Base-by-base conservation (phyloP, 2,888 invertebrate species). In the Anthrax anthrax region DNA sequence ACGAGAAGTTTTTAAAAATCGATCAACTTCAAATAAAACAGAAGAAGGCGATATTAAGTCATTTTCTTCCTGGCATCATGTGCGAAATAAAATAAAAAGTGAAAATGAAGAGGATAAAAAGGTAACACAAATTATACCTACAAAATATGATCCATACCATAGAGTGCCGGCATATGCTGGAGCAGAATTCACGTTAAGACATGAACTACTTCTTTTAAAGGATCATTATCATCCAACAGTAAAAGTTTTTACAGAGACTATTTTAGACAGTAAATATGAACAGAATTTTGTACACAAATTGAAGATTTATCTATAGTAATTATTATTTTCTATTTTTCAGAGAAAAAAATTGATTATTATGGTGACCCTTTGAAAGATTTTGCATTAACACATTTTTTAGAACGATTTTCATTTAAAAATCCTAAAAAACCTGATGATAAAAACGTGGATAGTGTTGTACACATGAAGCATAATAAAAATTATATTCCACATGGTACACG, bases 341-440 rank as follows among this genome's bases (percentile, higher is more conserved):
- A 77, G 23, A 74, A 83, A 69, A 67, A 75, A 45, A 81, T 94
- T 44, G 77, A 78, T 34, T 97, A 97, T 67, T 77, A 80, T 48
- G 96, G 97, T 0, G 94, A 98, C 66, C 95, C 97, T 0, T 69
- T 98, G 3, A 80, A 86, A 57, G 97, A 98, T 68, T 92, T 96
- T 63, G 84, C 86, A 0, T 71, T 91, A 34, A 83, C 90, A 42
- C 75, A 89, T 42, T 98, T 98, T 66, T 71, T 98, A 40, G 96
- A 98, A 60, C 76, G 96, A 39, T 97, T 96, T 65, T 90, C 90
- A 12, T 96, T 90, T 65, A 89, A 92, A 62, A 98, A 98, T 71
- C 88, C 88, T 0, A 88, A 87, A 63, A 80, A 78, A 53, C 57
- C 70, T 1, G 70, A 70, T 0, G 50, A 57, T 16, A 56, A 60